Evolutionary conservation across 2,797 vertebrate genomes (phyloP), one percentile per base, ranked within the genome.

Genomic region (Helicolenus hilgendorfi): DNA sequence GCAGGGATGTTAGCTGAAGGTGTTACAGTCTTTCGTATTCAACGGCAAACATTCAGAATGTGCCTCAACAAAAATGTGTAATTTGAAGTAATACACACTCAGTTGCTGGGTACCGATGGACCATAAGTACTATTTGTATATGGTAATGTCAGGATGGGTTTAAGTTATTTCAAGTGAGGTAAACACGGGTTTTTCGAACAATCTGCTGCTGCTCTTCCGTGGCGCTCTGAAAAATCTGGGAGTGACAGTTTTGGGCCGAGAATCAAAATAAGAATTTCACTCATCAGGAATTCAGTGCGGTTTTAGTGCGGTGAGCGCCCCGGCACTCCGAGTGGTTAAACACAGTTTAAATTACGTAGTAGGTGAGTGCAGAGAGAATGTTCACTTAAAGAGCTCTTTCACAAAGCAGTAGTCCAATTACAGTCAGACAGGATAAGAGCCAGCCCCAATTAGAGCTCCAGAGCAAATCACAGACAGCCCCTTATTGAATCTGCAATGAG

Each of bases 161-260:
- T 13, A 11, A 45, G 49, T 68, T 73, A 24, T 81, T 77, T 84
- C 7, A 24, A 65, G 22, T 10, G 2, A 71, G 62, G 36, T 18
- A 73, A 77, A 41, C 5, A 14, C 14, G 78, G 26, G 3, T 3
- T 67, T 26, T 53, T 36, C 5, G n/a, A 26, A 68, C 80, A 70
- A 90, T 81, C 26, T 69, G 59, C 64, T 77, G 26, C 77, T 41
- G 80, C 73, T 72, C 6, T 45, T 71, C 31, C 5, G 22, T 5
- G 33, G 11, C 1, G 20, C 41, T 71, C 41, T 35, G 22, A 85
- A 59, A 81, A 76, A 55, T 85, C 70, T 68, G 26, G 73, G 75
- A 77, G 64, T 91, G 87, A 90, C 86, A 80, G 60, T 85, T 87
- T 88, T 72, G 69, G 79, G 87, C 76, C n/a, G 26, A 84, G 72